Base-by-base conservation (phyloP, 2,888 invertebrate species). In the Geophilus truncorum region DNA sequence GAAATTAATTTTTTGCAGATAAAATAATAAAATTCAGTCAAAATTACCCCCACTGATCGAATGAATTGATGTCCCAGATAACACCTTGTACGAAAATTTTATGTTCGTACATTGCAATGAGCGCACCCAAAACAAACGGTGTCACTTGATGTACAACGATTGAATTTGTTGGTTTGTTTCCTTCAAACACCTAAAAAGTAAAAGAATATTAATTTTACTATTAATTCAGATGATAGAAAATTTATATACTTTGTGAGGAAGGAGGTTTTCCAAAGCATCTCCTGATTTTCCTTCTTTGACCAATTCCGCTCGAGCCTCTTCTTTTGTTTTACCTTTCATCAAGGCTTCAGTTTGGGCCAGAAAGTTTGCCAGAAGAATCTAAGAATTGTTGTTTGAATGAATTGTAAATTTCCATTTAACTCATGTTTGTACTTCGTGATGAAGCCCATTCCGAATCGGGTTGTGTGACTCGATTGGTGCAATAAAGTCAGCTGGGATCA, bases 31-130 rank as follows among this genome's bases (percentile, higher is more conserved):
- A n/a, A n/a, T n/a, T n/a, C n/a, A n/a, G 40, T 62, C n/a, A 18
- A 45, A 45, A 45, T 45, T 87, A 92, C 92, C 99, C 99, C 98
- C 98, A 99, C 86, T 99, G 99, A 89, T 99, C 99, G 88, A 94
- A 99, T 0, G 98, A 98, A 88, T 99, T 99, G 86, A 99, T 97
- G 88, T 98, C 95, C 99, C 99, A 99, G 85, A 99, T 94, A 77
- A 96, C 92, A 70, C 99, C 99, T 88, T 99, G 99, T 0, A 94
- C 93, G 89, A 99, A 99, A 85, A 99, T 99, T 89, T 99, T 99
- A 88, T 98, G 98, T 87, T 99, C 99, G 88, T 99, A 99, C 89
- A 96, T 91, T 0, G 96, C 98, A 86, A 99, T 96, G 70, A 99
- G 90, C 75, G 93, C 92, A 79, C 98, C 99, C 75, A 99, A 91